Conservation (phyloP, 2,113 vertebrate genomes). For the Galemys pyrenaicus region DNA sequence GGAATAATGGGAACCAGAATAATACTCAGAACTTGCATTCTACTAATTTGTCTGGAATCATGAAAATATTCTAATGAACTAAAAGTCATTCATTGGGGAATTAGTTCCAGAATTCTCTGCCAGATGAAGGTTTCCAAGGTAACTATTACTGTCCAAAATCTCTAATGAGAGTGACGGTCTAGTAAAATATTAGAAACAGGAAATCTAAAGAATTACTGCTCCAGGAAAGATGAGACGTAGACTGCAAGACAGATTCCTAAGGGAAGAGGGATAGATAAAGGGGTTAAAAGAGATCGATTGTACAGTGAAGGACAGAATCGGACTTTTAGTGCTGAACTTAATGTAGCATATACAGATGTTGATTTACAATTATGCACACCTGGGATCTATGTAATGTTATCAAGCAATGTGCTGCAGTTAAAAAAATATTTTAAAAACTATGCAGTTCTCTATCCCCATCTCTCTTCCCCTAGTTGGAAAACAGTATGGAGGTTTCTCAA, state of each 20-base stretch:
- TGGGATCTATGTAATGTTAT: too few relatives aligned
- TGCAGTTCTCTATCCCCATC: too few relatives aligned
- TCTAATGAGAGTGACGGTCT: background rate
- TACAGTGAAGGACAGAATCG: too few relatives aligned
- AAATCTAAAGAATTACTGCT: background rate
- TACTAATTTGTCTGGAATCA: background rate
- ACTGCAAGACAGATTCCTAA: background rate
- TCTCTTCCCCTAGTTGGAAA: too few relatives aligned
- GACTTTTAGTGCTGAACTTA: too few relatives aligned
- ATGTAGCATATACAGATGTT: too few relatives aligned
- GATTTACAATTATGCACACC: too few relatives aligned
- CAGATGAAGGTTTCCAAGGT: background rate
- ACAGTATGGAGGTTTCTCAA: too few relatives aligned
- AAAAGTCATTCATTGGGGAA: background rate
- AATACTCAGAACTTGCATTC: background rate
- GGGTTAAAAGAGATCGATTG: too few relatives aligned
- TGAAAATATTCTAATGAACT: background rate
- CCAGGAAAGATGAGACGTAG: background rate
- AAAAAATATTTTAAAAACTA: too few relatives aligned
- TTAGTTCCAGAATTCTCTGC: background rate
- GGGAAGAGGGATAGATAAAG: too few relatives aligned
- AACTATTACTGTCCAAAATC: background rate
- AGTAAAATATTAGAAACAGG: background rate
- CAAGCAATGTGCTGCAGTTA: too few relatives aligned
- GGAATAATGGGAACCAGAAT: background rate